Evolutionary conservation across 2,797 vertebrate genomes (phyloP), one percentile per base, ranked within the genome.

Genomic region (Sebastes nivosus): DNA sequence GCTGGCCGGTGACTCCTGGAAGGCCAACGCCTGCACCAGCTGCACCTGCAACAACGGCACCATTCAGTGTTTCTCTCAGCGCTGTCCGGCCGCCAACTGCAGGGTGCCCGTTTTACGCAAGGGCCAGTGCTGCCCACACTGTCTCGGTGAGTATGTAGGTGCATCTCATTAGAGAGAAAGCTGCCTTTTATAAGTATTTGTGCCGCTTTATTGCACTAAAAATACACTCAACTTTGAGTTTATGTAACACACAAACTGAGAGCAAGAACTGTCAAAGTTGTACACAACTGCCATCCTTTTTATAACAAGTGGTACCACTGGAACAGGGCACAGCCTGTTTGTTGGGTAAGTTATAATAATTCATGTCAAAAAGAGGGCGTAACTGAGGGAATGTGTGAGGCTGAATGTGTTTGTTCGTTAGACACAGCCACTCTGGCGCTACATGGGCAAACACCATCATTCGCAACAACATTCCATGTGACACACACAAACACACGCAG

Each of bases 111-210:
- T 97, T 59, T 90, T 97, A 74, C 95, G 95, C 77, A 97, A 97
- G 87, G 96, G 96, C 87, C 96, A 97, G 92, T 97, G 96, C 91
- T 97, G 96, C 89, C 96, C 96, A 25, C 94, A 96, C 81, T 97
- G 96, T 87, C 94, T 96, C 13, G 96, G 96, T 96, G 84, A 90
- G 95, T 86, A 72, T 81, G 74, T 85, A 18, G 30, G 34, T 63
- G 27, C 8, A 18, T 46, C 32, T 34, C 30, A 14, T 61, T 42
- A 38, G 29, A 59, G 3, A 72, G 36, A 79, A 67, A 73, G 60
- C 69, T 50, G 25, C 57, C 29, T 68, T 72, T 75, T 29, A 13
- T 60, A 30, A 70, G 64, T n/a, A 4, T 46, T 29, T 55, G 32
- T 72, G 29, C 32, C 38, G 76, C 73, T 79, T 80, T 46, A 20